Percentiles rank a stretch among this genome's conserved stretches.
phyloP scores from a whole-genome alignment of 2,113 vertebrate species.

The Gasterosteus nipponicus region DNA sequence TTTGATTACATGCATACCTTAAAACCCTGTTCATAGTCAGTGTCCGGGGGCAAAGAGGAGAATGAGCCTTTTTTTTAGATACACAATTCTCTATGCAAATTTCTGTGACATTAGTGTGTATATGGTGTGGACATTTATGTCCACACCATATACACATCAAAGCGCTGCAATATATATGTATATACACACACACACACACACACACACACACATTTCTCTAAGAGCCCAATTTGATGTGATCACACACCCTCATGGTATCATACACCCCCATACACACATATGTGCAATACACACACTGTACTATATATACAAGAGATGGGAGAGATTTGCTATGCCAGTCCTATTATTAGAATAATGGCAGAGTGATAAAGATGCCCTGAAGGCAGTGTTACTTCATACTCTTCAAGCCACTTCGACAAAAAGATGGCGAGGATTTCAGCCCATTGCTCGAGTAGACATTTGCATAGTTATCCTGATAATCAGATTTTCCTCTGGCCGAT shows the following conservation, averaged over 20 bases:
- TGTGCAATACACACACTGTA: not conserved
- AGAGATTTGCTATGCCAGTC: slow-evolving; percentile 35
- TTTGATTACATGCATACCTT: slow-evolving; percentile 8
- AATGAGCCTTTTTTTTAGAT: slow-evolving; percentile 23
- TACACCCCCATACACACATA: not conserved
- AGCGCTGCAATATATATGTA: not conserved
- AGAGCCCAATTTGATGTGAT: not conserved
- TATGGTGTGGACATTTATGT: not conserved
- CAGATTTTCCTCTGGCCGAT: slow-evolving; percentile 73
- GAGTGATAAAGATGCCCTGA: slow-evolving; percentile 56
- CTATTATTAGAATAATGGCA: slow-evolving; percentile 50
- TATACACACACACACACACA: no score
- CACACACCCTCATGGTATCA: not conserved
- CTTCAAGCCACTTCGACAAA: slow-evolving; percentile 45
- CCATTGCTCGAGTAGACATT: slow-evolving; percentile 57
- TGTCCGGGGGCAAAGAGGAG: not conserved
- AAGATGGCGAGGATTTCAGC: slow-evolving; percentile 55
- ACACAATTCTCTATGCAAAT: slow-evolving; percentile 1
- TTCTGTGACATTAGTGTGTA: not conserved
- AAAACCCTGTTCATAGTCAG: not conserved
- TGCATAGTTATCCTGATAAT: slow-evolving; percentile 75
- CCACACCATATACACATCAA: no score
- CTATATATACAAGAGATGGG: slow-evolving; percentile 6
- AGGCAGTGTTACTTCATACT: slow-evolving; percentile 58
- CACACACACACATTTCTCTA: no score